Evolutionary conservation across 2,113 vertebrate genomes (phyloP).

Genomic region (Dasyprocta punctata): DNA sequence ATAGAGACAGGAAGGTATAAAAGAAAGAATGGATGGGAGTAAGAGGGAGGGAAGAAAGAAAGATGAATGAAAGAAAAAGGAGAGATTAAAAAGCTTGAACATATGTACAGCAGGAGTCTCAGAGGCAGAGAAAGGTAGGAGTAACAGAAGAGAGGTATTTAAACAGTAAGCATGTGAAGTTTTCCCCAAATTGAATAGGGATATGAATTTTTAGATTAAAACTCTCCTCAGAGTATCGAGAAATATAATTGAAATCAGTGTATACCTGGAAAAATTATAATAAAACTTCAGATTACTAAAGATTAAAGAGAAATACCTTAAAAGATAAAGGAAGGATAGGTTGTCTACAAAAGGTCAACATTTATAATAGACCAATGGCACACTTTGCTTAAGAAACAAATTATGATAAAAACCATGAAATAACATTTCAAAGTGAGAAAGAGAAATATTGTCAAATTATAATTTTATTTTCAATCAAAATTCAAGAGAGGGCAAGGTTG

Average conservation of each 20-base stretch:
- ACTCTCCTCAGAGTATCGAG: neutral
- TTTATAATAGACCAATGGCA: neutral
- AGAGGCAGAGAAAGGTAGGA: neutral
- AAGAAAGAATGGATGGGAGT: neutral
- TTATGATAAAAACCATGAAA: neutral
- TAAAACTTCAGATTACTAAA: neutral
- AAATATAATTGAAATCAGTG: neutral
- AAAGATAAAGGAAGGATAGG: neutral
- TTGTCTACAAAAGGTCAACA: neutral
- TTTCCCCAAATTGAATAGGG: neutral
- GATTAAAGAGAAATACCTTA: neutral
- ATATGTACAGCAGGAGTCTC: neutral
- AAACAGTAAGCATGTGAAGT: neutral
- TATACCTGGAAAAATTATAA: neutral
- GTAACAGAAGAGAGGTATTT: neutral
- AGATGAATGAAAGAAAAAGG: neutral
- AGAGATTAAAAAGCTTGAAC: neutral
- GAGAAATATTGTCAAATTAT: neutral
- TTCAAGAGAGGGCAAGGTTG: neutral
- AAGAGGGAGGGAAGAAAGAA: neutral
- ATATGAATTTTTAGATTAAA: neutral
- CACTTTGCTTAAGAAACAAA: neutral
- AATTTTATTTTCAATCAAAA: neutral
- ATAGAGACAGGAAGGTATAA: neutral
- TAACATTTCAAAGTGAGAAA: neutral